phyloP scores from a whole-genome alignment of 2,113 vertebrate species.

The Polypterus bichir region DNA sequence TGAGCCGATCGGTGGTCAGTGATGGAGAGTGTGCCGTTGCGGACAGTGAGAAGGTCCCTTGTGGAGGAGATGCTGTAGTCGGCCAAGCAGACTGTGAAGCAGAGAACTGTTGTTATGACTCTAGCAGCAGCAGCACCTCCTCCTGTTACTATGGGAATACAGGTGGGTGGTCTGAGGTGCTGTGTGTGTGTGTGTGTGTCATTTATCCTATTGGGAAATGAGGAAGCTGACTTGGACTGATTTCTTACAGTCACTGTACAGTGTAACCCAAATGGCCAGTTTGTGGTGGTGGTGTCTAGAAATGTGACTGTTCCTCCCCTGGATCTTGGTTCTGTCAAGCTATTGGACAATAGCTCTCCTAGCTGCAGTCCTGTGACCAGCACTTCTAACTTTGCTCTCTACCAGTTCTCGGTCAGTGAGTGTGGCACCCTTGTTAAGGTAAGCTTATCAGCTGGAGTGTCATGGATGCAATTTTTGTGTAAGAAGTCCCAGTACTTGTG shows the following conservation, averaged over 20 bases:
- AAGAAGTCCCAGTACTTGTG: no score
- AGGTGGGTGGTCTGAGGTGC: no score
- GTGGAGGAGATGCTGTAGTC: no score
- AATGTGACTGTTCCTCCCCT: constrained; percentile 25
- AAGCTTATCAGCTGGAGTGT: constrained; percentile 14
- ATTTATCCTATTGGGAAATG: no score
- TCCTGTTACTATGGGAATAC: no score
- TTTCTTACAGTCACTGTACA: constrained; percentile 33
- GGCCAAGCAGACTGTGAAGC: no score
- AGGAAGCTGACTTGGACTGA: neutral
- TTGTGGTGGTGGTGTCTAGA: constrained; percentile 29
- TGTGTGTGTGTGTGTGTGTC: no score
- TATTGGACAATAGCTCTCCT: constrained; percentile 17
- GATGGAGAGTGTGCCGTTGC: no score
- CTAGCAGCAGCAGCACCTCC: no score
- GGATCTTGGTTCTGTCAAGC: constrained; percentile 26
- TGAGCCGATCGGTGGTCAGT: no score
- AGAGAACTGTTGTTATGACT: no score
- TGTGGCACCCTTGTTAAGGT: constrained; percentile 30
- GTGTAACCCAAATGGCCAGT: constrained; percentile 28
- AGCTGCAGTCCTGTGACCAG: constrained; percentile 25
- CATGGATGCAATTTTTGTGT: neutral
- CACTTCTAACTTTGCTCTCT: constrained; percentile 29
- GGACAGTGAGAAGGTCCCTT: no score
- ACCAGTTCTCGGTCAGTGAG: constrained; percentile 30